Base-by-base conservation (phyloP, 2,113 vertebrate species). In the Ochotona princeps region DNA sequence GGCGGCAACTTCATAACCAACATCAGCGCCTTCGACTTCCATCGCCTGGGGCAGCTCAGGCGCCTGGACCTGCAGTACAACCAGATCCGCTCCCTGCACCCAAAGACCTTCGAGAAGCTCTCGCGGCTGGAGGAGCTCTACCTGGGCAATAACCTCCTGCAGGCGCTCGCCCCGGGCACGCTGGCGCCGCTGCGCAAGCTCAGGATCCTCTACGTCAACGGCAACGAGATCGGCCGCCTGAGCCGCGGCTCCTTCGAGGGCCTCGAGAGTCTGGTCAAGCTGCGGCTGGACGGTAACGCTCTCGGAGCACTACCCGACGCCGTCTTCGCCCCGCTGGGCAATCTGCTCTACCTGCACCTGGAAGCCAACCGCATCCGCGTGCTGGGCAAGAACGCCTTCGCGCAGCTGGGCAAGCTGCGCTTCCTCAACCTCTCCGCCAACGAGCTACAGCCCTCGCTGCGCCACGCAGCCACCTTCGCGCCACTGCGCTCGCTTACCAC, bases 51-150 rank as follows among this genome's bases (percentile, higher is more conserved):
- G 8, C 97, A 98, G 95, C 98, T 99, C 32, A 97, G 98, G 87
- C 97, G 99, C 84, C 97, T 99, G 92, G 99, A 99, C 97, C 94
- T 99, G 91, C 99, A 99, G 95, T 99, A 99, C 97, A 99, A 99
- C 94, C 98, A 98, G 85, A 99, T 99, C 94, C 98, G 98, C 72
- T 97, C 85, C 1, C 97, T 99, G 67, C 99, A 99, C 38, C 98
- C 98, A 8, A 98, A 98, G 97, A 98, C 99, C 4, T 99, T 99
- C 87, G 98, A 99, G 87, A 98, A 98, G 44, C 98, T 99, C 60
- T 96, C 96, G 10, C 97, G 98, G 47, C 96, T 99, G 90, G 98
- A 99, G 92, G 99, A 99, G 94, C 98, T 99, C 8, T 99, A 99
- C 96, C 92, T 99, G 97, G 99, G 99, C 61, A 99, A 99, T 95